Conservation (phyloP, 2,113 vertebrate genomes). For the Oreocharis arfaki region DNA sequence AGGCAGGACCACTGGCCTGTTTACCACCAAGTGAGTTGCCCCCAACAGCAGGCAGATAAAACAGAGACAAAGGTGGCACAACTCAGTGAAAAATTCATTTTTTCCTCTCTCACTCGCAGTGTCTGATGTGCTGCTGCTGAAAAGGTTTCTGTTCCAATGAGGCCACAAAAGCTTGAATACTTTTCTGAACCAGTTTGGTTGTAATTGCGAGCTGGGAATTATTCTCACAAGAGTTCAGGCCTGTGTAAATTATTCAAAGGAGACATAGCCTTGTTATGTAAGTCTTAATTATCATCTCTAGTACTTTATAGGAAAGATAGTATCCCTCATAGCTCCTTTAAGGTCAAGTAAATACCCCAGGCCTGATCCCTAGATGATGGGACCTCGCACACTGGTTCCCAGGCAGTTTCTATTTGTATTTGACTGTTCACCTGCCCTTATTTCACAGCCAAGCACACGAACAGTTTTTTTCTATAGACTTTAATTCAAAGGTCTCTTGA, state of each 20-base stretch:
- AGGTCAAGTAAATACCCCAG: not conserved
- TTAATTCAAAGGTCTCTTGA: slow-evolving; percentile 42
- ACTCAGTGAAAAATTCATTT: not conserved
- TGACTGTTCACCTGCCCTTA: not conserved
- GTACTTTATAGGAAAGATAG: not conserved
- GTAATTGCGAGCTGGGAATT: not conserved
- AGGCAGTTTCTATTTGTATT: slow-evolving; percentile 8
- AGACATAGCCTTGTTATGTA: not conserved
- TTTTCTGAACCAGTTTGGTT: slow-evolving; percentile 19
- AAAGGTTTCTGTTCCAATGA: slow-evolving; percentile 6
- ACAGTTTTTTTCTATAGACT: not conserved
- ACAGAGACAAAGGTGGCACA: not conserved
- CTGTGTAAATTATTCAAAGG: not conserved
- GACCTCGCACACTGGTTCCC: not conserved
- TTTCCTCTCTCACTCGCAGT: not conserved
- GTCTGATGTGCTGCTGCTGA: not conserved
- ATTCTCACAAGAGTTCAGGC: not conserved
- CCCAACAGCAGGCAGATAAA: not conserved
- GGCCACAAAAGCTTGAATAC: slow-evolving; percentile 13
- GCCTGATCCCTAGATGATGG: not conserved
- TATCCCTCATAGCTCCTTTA: not conserved
- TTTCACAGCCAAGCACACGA: not conserved
- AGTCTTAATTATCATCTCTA: slow-evolving; percentile 1
- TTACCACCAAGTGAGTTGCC: not conserved
- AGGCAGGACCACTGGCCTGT: not conserved